Conservation (phyloP, 2,888 invertebrate genomes). For the Calliopum simillimum region DNA sequence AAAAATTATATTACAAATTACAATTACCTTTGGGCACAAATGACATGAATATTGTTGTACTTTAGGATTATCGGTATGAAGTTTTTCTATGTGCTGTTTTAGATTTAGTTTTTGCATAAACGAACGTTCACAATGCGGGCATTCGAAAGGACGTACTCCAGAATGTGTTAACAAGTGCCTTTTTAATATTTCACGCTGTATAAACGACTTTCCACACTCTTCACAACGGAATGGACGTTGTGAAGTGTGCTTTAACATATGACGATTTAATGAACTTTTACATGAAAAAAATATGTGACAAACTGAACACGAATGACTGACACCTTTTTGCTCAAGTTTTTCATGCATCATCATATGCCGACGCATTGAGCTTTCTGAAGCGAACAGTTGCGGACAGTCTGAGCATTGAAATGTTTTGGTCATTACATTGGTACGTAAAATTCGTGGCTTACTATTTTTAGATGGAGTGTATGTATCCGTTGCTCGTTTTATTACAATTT, state of each 20-base stretch:
- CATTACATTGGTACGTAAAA: conserved; percentile 53
- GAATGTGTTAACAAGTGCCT: conserved; percentile 74
- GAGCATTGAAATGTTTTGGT: conserved; percentile 73
- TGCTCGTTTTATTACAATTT: too few relatives aligned
- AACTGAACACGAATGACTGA: conserved; percentile 68
- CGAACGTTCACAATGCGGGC: conserved; percentile 74
- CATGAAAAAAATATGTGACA: conserved; percentile 79
- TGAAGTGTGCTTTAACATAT: conserved; percentile 75
- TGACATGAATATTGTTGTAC: conserved; percentile 75
- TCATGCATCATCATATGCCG: conserved; percentile 74
- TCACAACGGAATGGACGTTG: conserved; percentile 70
- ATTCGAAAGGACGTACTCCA: conserved; percentile 75
- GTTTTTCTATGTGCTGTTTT: conserved; percentile 71
- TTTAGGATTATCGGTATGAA: conserved; percentile 73
- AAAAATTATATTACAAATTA: background rate
- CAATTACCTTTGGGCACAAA: conserved; percentile 72
- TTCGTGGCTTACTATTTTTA: too few relatives aligned
- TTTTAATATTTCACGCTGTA: conserved; percentile 78
- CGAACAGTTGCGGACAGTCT: conserved; percentile 74
- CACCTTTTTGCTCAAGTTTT: conserved; percentile 70
- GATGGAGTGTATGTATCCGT: too few relatives aligned
- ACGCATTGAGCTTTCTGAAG: conserved; percentile 72
- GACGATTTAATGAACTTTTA: conserved; percentile 74
- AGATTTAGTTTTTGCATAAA: conserved; percentile 81
- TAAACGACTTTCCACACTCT: conserved; percentile 74